Conservation (phyloP, 2,113 vertebrate genomes). For the Meles meles region DNA sequence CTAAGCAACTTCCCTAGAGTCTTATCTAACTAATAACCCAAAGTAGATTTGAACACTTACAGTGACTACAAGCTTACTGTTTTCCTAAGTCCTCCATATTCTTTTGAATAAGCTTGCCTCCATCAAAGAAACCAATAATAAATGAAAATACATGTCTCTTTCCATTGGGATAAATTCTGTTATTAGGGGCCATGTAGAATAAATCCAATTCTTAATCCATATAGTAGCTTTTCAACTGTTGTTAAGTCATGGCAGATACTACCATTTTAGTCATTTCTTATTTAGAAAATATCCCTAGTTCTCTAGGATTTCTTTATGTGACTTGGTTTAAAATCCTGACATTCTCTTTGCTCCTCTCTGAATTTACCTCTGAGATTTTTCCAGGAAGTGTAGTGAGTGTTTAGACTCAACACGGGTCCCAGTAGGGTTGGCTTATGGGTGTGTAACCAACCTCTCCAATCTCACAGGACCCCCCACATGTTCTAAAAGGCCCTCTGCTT, state of each 20-base stretch:
- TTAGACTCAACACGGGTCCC: not conserved
- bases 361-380: not conserved
- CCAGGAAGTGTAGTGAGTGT: not conserved
- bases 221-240: not conserved
- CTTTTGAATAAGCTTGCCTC: not conserved
- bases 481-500: not conserved
- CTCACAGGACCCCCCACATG: too few relatives aligned
- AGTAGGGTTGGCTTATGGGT: fast-evolving
- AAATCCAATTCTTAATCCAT: not conserved
- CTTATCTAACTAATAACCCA: not conserved
- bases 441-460: not conserved
- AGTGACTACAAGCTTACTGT: not conserved
- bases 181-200: not conserved
- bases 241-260: not conserved
- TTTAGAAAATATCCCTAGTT: not conserved
- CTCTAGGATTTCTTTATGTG: not conserved
- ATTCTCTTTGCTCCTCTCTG: not conserved
- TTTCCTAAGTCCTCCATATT: not conserved
- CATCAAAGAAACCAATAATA: not conserved
- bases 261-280: not conserved
- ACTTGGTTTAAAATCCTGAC: not conserved
- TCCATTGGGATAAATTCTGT: not conserved
- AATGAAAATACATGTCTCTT: not conserved
- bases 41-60: not conserved
- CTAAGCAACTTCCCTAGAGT: not conserved